Conservation (phyloP, 2,113 vertebrate species). For the Hemiprocne comata region DNA sequence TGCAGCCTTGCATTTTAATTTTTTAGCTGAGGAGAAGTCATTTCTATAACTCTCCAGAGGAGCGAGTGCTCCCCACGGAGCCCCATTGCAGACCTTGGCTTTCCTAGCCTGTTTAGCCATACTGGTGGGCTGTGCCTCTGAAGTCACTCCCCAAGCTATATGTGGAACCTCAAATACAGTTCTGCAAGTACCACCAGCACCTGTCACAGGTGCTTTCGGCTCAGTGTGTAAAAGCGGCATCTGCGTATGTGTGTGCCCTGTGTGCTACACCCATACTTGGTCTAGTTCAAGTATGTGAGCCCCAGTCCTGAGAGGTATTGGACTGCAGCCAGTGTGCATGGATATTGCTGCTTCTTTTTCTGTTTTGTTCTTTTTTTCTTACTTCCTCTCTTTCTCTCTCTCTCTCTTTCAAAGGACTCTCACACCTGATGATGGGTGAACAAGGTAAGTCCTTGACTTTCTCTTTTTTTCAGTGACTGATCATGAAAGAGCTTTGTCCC, state of each 20-base stretch:
- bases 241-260: neutral
- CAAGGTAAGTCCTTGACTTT: constrained; percentile 87
- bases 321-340: neutral
- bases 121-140: neutral
- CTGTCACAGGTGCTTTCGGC: neutral
- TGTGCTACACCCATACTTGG: neutral
- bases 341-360: constrained; percentile 54
- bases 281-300: constrained; percentile 45
- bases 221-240: neutral
- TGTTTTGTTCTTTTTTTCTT: constrained; percentile 16
- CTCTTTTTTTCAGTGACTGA: constrained; percentile 8
- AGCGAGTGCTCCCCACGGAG: neutral
- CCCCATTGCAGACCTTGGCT: neutral
- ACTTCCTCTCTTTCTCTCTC: neutral
- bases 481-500: neutral
- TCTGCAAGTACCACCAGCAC: neutral
- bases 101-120: neutral
- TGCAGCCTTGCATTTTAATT: neutral
- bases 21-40: neutral
- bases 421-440: constrained; percentile 94
- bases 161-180: neutral
- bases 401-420: constrained; percentile 83
- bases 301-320: neutral
- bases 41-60: neutral
- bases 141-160: rapidly evolving